phyloP scores from a whole-genome alignment of 1,140 invertebrate species.

The Hyposmocoma kahamanoa region DNA sequence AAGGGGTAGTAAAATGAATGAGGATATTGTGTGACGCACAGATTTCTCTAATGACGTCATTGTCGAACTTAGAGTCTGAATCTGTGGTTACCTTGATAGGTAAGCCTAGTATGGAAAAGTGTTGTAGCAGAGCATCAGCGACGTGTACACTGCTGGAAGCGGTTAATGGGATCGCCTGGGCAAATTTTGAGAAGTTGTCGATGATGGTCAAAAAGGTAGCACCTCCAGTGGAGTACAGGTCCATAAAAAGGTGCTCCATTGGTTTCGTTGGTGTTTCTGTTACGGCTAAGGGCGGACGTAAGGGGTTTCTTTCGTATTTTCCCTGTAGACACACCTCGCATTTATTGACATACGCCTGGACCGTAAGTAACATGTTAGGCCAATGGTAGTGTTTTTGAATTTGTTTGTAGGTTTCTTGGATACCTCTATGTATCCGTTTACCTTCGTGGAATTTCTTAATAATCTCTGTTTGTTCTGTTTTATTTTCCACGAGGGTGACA shows the following conservation, averaged over 20 bases:
- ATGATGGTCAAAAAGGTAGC: constrained; percentile 7
- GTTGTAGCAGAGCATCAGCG: neutral
- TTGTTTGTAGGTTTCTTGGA: constrained; percentile 22
- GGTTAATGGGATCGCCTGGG: constrained; percentile 4
- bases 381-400: constrained; percentile 29
- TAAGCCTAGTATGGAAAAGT: neutral
- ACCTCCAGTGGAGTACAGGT: constrained; percentile 2
- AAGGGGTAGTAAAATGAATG: constrained; percentile 35
- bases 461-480: constrained; percentile 13
- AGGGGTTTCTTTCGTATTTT: constrained; percentile 5
- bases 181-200: constrained; percentile 8
- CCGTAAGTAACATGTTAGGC: constrained; percentile 22
- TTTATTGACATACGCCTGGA: constrained; percentile 1
- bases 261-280: constrained; percentile 8
- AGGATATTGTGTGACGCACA: constrained; percentile 29
- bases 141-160: constrained; percentile 5
- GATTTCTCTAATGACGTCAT: constrained; percentile 22
- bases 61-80: constrained; percentile 25
- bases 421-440: constrained; percentile 22
- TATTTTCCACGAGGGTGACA: constrained; percentile 9
- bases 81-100: constrained; percentile 12
- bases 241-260: constrained; percentile 8
- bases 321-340: neutral
- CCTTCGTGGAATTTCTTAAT: constrained; percentile 23
- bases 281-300: neutral